Conservation (phyloP, 1,140 invertebrate species). For the Neodiprion lecontei region DNA sequence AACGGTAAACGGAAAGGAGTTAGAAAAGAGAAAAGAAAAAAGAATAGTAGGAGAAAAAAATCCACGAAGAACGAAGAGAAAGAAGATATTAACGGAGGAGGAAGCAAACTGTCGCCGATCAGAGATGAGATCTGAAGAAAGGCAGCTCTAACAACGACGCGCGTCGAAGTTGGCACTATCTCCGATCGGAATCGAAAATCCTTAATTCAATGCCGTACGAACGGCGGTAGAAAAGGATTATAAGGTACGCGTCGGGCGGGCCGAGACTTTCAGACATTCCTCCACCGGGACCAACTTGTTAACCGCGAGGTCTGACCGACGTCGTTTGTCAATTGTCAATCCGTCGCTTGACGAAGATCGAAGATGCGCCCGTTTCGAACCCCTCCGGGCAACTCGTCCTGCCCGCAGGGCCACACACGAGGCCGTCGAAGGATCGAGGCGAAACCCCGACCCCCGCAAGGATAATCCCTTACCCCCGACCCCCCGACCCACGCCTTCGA, state of each 20-base stretch:
- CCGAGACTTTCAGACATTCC: conserved; percentile 1
- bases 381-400: not conserved
- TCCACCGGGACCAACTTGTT: not conserved
- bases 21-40: not conserved
- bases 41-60: not conserved
- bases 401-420: conserved; percentile 5
- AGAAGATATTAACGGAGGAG: not conserved
- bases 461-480: not conserved
- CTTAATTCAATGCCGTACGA: not conserved
- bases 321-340: conserved; percentile 7
- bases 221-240: not conserved
- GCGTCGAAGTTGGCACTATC: not conserved
- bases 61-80: not conserved
- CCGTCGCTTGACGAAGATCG: conserved; percentile 6
- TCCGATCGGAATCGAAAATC: not conserved
- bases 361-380: not conserved
- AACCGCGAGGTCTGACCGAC: conserved; percentile 1
- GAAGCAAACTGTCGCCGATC: not conserved
- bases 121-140: not conserved
- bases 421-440: conserved; percentile 1
- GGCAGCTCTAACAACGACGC: not conserved
- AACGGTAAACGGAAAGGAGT: no score
- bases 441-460: not conserved
- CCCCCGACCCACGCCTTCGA: not conserved
- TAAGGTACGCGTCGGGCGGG: not conserved